A percentile compares a stretch with the other conserved stretches of the same genome.
Evolutionary conservation across 2,113 vertebrate species (phyloP).

Genomic region (Myotis brandtii): DNA sequence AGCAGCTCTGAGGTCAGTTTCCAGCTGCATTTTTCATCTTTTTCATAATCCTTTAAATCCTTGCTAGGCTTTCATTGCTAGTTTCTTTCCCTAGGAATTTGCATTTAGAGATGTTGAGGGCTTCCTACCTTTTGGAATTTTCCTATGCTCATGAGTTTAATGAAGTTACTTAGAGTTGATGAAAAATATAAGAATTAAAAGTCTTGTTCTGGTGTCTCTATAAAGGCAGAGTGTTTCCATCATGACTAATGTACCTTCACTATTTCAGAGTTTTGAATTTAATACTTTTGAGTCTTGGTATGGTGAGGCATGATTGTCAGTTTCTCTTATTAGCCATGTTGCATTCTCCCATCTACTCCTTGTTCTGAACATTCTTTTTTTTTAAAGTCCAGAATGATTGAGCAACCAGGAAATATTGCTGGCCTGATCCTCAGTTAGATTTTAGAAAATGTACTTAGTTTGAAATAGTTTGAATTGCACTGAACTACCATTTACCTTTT

Average conservation of each 20-base stretch:
- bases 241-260: constrained; percentile 9
- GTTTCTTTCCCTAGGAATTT: constrained; percentile 59
- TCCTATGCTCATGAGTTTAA: constrained; percentile 25
- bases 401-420: constrained; percentile 31
- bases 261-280: constrained; percentile 31
- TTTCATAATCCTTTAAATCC: constrained; percentile 68
- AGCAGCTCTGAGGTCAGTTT: constrained; percentile 55
- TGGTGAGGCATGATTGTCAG: neutral
- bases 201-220: neutral
- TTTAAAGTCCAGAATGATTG: neutral
- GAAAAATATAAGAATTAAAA: constrained; percentile 45
- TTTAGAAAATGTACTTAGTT: constrained; percentile 48
- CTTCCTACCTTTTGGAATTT: constrained; percentile 46
- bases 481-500: constrained; percentile 33
- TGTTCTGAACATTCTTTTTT: constrained; percentile 12
- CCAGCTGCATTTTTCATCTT: constrained; percentile 57
- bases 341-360: constrained; percentile 4
- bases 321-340: constrained; percentile 24
- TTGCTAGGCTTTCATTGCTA: constrained; percentile 59
- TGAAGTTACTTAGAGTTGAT: constrained; percentile 45
- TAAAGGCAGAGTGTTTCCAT: constrained; percentile 58
- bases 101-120: constrained; percentile 47
- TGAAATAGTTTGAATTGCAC: constrained; percentile 51
- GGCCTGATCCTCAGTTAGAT: constrained; percentile 37
- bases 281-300: constrained; percentile 3